phyloP scores from a whole-genome alignment of 2,797 vertebrate genomes.

The Anguilla obscura region DNA sequence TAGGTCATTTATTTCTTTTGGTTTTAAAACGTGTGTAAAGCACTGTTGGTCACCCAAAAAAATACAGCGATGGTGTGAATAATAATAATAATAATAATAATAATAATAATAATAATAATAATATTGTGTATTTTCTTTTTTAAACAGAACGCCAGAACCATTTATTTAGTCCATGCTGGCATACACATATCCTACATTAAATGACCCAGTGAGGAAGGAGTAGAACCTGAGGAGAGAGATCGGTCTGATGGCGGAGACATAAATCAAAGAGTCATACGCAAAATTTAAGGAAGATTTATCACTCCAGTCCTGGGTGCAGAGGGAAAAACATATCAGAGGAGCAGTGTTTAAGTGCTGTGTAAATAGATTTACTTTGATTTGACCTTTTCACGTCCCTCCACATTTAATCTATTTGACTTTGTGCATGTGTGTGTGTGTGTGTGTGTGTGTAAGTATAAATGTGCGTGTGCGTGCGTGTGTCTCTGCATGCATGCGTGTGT shows the following conservation, averaged over 20 bases:
- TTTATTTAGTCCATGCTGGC: not conserved
- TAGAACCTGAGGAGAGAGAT: not conserved
- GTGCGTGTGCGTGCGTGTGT: not conserved
- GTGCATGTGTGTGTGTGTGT: not conserved
- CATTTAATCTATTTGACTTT: not conserved
- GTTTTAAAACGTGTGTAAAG: not conserved
- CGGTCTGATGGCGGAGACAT: not conserved
- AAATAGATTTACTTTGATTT: constrained; percentile 9
- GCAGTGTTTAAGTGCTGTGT: not conserved
- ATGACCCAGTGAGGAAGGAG: not conserved
- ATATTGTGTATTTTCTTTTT: not conserved
- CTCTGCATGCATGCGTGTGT: not conserved
- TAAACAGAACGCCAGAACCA: not conserved
- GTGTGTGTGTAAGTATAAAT: not conserved
- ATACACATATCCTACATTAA: not conserved
- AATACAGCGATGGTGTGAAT: not conserved
- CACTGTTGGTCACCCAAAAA: not conserved
- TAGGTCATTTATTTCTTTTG: too few relatives aligned
- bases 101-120: not conserved
- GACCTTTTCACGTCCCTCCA: not conserved
- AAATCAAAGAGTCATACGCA: not conserved
- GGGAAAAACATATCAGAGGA: not conserved
- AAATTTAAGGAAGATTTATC: constrained; percentile 16
- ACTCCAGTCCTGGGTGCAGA: not conserved
- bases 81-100: not conserved